Base-by-base conservation (phyloP, 2,888 invertebrate species). In the Hirtodrosophila confusa region DNA sequence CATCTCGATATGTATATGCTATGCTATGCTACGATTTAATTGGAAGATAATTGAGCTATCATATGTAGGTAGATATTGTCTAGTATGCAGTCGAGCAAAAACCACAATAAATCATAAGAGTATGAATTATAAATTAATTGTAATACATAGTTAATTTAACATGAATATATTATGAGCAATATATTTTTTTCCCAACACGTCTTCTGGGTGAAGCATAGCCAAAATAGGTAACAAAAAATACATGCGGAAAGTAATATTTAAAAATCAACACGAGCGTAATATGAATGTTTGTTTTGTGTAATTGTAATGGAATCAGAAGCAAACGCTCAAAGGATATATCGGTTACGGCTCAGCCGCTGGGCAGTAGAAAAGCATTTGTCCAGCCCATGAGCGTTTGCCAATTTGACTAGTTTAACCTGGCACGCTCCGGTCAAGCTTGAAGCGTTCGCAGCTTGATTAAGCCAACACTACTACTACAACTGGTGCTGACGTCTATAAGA, bases 401-500 rank as follows among this genome's bases (percentile, higher is more conserved):
- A 74, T 78, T 80, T 67, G 79, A 86, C 85, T 86, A 86, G 80
- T 77, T 74, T 68, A 60, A 8, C 71, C 82, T 64, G 65, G 44
- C 50, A 67, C 56, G 47, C 68, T 45, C 58, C 58, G 50, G n/a
- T 57, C 23, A 58, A 57, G 49, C 40, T 64, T 29, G 35, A 48
- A 51, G 63, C 69, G 49, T 57, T 72, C 29, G 29, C 64, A 65
- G 75, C 53, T 45, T 39, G 11, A 41, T 67, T 60, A 85, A 45
- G 61, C 78, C 69, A 67, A 75, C 55, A 69, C 65, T 40, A 75
- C 73, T 45, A 73, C 75, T 55, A 82, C 75, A 65, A 78, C 88
- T 71, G 84, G 80, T 72, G 73, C 79, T 87, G 86, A 86, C 75
- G 78, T 73, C 90, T 90, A 90, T 86, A 91, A 86, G 72, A 89